These are phyloP conservation scores for Cyrtonyx montezumae DNA, from an alignment of 2,113 vertebrate genomes.

Conservation along the genomic window DNA sequence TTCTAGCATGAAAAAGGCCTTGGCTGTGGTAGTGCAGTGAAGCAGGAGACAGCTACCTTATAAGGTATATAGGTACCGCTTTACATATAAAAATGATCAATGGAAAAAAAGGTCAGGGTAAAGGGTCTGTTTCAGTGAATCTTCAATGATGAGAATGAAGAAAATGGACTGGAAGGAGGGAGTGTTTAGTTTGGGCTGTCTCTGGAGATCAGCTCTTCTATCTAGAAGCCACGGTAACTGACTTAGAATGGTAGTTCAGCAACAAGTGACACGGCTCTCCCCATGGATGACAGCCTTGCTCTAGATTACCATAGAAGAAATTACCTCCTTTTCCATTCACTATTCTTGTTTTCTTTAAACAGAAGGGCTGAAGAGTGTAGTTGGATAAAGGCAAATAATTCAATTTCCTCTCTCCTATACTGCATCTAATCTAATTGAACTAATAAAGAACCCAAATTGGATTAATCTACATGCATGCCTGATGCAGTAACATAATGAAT, in stretches of 20 bases:
- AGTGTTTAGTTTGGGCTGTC: background rate
- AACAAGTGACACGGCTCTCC: background rate
- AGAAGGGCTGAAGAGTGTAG: background rate
- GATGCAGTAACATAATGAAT: background rate
- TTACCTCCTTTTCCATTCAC: background rate
- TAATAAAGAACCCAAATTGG: background rate
- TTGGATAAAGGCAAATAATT: background rate
- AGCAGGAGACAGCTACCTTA: background rate
- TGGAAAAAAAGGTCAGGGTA: background rate
- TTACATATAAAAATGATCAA: background rate
- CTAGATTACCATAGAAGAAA: background rate
- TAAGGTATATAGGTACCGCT: too few relatives aligned
- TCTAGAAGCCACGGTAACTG: background rate
- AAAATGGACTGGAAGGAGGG: background rate
- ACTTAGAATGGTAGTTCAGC: background rate
- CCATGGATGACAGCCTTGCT: background rate
- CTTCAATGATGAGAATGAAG: background rate
- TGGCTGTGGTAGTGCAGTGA: background rate
- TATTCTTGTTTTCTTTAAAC: background rate
- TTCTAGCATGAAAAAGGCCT: background rate
- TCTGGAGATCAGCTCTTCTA: background rate
- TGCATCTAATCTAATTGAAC: background rate
- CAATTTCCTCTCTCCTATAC: background rate
- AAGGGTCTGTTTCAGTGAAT: background rate
- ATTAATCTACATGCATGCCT: background rate